Conservation (phyloP, 2,797 vertebrate species). For the Synanceia verrucosa region DNA sequence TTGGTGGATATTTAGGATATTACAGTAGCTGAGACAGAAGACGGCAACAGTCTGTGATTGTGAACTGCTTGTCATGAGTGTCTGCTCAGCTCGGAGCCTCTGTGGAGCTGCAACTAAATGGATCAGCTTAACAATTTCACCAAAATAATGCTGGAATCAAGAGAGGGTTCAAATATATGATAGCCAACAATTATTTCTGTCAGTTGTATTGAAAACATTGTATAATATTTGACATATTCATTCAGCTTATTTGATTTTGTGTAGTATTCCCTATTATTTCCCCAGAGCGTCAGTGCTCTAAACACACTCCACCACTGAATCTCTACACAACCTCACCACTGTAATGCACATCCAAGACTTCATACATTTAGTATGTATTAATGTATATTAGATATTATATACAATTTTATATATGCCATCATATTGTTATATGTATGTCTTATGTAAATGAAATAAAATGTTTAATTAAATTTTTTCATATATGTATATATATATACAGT, state of each 20-base stretch:
- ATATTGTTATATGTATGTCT: too few species aligned
- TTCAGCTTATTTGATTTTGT: neutral
- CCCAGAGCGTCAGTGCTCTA: too few species aligned
- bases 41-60: neutral
- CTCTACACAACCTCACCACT: too few species aligned
- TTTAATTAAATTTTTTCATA: too few species aligned
- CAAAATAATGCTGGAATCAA: neutral
- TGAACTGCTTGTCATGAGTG: neutral
- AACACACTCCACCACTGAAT: too few species aligned
- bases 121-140: neutral
- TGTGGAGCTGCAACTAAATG: neutral
- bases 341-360: too few species aligned
- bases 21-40: neutral
- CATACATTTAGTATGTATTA: too few species aligned
- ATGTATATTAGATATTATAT: too few species aligned
- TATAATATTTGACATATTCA: neutral
- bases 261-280: too few species aligned
- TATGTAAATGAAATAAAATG: too few species aligned
- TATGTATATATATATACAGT: too few species aligned
- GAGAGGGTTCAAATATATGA: neutral
- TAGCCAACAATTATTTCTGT: neutral
- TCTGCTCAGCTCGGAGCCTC: neutral
- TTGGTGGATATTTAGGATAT: neutral
- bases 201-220: neutral
- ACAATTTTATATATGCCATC: too few species aligned